A percentile compares a stretch with the other conserved stretches of the same genome.
These are phyloP conservation scores for Paedocypris sp. DNA, from an alignment of 2,113 vertebrate species.

Conservation along the genomic window DNA sequence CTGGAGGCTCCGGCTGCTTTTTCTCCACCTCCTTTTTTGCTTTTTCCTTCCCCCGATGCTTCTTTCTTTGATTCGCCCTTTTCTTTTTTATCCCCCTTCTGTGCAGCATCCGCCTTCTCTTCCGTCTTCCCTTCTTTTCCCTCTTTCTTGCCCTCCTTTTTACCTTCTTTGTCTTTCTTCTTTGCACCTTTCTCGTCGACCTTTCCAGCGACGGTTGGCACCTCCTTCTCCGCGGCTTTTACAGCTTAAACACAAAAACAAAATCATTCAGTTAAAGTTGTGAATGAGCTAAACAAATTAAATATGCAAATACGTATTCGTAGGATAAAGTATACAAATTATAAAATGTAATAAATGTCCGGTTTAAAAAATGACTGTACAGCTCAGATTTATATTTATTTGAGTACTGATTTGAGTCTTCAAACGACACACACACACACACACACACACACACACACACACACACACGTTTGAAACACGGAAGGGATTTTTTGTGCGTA, in stretches of 20 bases:
- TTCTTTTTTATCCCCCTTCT: conserved; percentile 38
- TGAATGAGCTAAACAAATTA: too few relatives aligned
- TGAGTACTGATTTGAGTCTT: too few relatives aligned
- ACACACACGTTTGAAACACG: too few relatives aligned
- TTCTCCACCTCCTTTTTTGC: conserved; percentile 7
- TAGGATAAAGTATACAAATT: too few relatives aligned
- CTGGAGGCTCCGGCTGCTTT: conserved; percentile 17
- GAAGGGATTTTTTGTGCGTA: too few relatives aligned
- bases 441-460: too few relatives aligned
- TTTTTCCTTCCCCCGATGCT: conserved; percentile 12
- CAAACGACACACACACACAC: too few relatives aligned
- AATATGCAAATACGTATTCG: too few relatives aligned
- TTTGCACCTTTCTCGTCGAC: conserved; percentile 55
- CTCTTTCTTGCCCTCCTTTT: conserved; percentile 54
- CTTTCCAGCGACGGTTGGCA: conserved; percentile 58
- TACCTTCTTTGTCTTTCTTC: conserved; percentile 50
- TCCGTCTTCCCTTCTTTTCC: conserved; percentile 50
- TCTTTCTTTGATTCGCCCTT: conserved; percentile 43
- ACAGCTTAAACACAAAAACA: conserved; percentile 46
- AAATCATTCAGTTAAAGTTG: background rate
- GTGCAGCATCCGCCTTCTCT: conserved; percentile 39
- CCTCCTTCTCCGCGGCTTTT: conserved; percentile 50
- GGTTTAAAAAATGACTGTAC: too few relatives aligned
- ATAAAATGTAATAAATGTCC: too few relatives aligned
- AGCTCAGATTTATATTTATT: too few relatives aligned